Conservation (phyloP, 2,888 invertebrate species). For the Platypus cylindrus region DNA sequence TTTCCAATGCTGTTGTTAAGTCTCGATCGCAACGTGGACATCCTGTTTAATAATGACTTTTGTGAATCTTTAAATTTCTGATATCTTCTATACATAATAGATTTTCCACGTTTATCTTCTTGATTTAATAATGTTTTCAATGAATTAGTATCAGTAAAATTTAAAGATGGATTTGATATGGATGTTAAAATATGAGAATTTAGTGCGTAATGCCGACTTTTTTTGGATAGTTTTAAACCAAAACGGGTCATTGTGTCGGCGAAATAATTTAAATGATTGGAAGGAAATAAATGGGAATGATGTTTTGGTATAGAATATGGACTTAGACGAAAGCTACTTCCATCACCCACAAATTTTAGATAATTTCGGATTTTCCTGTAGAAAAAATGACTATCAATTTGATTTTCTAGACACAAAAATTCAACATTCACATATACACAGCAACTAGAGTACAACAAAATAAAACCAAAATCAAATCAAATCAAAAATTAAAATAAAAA, state of each 20-base stretch:
- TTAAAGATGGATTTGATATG: slow-evolving; percentile 20
- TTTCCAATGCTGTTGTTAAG: slow-evolving; percentile 39
- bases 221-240: slow-evolving; percentile 19
- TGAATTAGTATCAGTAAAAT: slow-evolving; percentile 17
- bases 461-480: background rate
- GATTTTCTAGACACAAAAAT: background rate
- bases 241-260: slow-evolving; percentile 11
- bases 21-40: slow-evolving; percentile 45
- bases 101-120: slow-evolving; percentile 46
- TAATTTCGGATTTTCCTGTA: slow-evolving; percentile 31
- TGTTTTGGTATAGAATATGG: too few relatives aligned
- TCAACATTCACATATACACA: background rate
- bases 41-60: slow-evolving; percentile 48
- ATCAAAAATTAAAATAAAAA: slow-evolving; percentile 1
- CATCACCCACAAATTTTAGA: slow-evolving; percentile 33
- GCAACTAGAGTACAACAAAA: slow-evolving; percentile 2
- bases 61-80: slow-evolving; percentile 46
- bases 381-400: slow-evolving; percentile 17
- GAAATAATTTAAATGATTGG: slow-evolving; percentile 7
- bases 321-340: slow-evolving; percentile 32
- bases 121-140: slow-evolving; percentile 37
- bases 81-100: slow-evolving; percentile 34
- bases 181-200: slow-evolving; percentile 18
- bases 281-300: slow-evolving; percentile 10
- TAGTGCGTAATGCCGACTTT: slow-evolving; percentile 23